Evolutionary conservation across 2,888 invertebrate genomes (phyloP).

Genomic region (Ecliptopera silaceata): DNA sequence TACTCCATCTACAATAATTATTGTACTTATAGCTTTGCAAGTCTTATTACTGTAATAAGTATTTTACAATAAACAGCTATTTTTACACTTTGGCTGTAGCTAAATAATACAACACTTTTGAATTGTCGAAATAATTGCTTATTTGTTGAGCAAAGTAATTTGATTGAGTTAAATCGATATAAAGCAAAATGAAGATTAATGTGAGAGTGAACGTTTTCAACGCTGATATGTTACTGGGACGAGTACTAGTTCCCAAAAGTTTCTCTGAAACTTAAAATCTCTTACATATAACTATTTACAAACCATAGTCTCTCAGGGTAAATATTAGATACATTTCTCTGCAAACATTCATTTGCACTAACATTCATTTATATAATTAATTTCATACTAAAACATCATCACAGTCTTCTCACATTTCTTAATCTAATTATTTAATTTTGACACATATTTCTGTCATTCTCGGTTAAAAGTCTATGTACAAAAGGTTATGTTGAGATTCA

Average conservation of each 20-base stretch:
- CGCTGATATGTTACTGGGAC: conserved; percentile 60
- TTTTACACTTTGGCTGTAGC: conserved; percentile 36
- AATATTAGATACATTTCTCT: conserved; percentile 29
- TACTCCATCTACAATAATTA: conserved; percentile 64
- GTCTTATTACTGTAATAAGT: conserved; percentile 41
- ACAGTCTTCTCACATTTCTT: conserved; percentile 80
- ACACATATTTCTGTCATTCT: conserved; percentile 45
- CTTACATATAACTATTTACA: conserved; percentile 38
- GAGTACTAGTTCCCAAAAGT: conserved; percentile 44
- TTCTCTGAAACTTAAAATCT: conserved; percentile 45
- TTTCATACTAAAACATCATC: conserved; percentile 70
- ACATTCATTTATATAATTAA: conserved; percentile 51
- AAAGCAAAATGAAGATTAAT: conserved; percentile 32
- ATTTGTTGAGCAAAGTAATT: conserved; percentile 66
- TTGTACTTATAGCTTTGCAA: conserved; percentile 74
- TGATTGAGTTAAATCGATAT: conserved; percentile 35
- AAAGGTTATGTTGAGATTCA: conserved; percentile 27
- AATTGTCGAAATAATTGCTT: conserved; percentile 56
- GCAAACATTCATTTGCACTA: conserved; percentile 42
- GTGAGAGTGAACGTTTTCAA: conserved; percentile 47
- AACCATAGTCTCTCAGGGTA: conserved; percentile 18
- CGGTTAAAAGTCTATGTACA: conserved; percentile 32
- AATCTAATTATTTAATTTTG: conserved; percentile 54
- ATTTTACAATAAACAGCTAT: conserved; percentile 34
- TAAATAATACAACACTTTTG: conserved; percentile 19